Evolutionary conservation across 2,888 invertebrate species (phyloP), one percentile per base, ranked within the genome.

Genomic region (Chloromyia formosa): DNA sequence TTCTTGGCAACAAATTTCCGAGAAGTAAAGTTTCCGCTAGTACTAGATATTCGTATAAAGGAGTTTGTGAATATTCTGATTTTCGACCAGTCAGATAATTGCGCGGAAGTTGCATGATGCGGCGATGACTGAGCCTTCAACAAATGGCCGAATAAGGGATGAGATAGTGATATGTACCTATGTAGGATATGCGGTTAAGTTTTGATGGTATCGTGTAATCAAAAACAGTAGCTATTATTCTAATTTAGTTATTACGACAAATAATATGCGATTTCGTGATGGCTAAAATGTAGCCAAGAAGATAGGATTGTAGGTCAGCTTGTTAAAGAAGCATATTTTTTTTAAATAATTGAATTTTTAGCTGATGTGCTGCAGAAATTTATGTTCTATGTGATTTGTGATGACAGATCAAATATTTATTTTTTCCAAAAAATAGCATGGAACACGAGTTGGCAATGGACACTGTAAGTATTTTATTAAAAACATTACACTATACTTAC

Each of bases 31-130:
- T 49, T 49, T 49, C 16, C 49, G 16, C 16, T 12, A n/a, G 49
- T 49, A n/a, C 49, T n/a, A n/a, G 10, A 12, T n/a, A 49, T 12
- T 12, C 3, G 2, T 49, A 49, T 3, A n/a, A 2, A 12, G n/a
- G 49, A 49, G 12, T 49, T 12, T n/a, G 49, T 12, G 16, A 2
- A n/a, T 12, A 49, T n/a, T 49, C 49, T n/a, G 16, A 49, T n/a
- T 49, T 35, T 35, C 27, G 49, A 49, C 49, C 16, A 49, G 12
- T 14, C 23, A 23, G 27, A 60, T 60, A 60, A 60, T 60, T 60
- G 27, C 23, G 16, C 20, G 68, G 68, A 69, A 53, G 68, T 69
- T 69, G 68, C 53, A 69, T 69, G 53, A 54, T 69, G 53, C 54
- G 23, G 27, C 23, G n/a, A 22, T 60, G 60, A 23, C 27, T 60